Percentiles rank a stretch among this genome's conserved stretches.
Evolutionary conservation across 2,888 invertebrate genomes (phyloP).

Genomic region (Plebejus argus): DNA sequence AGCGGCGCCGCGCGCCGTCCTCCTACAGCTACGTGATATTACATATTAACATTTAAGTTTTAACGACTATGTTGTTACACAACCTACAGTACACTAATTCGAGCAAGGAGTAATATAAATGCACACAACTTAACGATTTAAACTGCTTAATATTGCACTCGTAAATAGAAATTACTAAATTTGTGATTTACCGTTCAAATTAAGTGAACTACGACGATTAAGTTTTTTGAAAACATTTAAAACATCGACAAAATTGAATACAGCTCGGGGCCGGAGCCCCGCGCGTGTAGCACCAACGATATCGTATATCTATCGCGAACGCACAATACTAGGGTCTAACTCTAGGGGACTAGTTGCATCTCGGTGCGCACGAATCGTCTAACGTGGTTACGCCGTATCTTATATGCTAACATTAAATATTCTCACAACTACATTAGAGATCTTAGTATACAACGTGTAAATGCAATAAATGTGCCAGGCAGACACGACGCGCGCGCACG

Average conservation of each 20-base stretch:
- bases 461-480: constrained; percentile 1
- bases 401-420: neutral
- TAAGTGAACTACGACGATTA: neutral
- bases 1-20: neutral
- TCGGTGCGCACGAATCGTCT: neutral
- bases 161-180: neutral
- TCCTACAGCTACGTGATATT: neutral
- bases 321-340: neutral
- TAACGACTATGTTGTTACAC: constrained; percentile 6
- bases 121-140: neutral
- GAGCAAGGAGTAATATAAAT: neutral
- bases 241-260: neutral
- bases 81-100: neutral
- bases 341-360: neutral
- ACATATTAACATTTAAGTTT: neutral
- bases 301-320: neutral
- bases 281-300: constrained; percentile 7
- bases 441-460: neutral
- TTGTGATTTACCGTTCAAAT: neutral
- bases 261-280: neutral
- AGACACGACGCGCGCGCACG: neutral
- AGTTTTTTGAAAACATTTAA: neutral
- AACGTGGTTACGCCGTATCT: neutral
- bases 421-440: constrained; percentile 26
- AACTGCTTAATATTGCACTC: neutral